Base-by-base conservation (phyloP, 1,140 invertebrate genomes). In the Babylonia areolata region DNA sequence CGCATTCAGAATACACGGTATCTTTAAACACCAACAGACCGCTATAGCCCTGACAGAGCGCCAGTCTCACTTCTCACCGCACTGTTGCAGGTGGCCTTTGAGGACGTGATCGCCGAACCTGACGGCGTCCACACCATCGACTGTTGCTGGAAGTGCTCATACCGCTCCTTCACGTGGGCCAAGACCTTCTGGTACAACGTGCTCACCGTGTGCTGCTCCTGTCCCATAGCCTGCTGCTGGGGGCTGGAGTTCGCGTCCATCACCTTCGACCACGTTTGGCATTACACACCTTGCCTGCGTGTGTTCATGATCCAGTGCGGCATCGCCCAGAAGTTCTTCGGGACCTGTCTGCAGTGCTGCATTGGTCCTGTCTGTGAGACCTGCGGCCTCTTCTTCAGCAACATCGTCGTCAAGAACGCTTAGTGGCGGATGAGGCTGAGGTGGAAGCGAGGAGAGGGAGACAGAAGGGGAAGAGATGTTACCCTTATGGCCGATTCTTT, bases 71-170 rank as follows among this genome's bases (percentile, higher is more conserved):
- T n/a, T n/a, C n/a, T n/a, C n/a, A n/a, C n/a, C n/a, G n/a, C n/a
- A n/a, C n/a, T n/a, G n/a, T n/a, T n/a, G n/a, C 42, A 92, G 91
- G 88, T 90, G 17, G 42, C 75, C 31, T 97, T 96, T 96, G 96
- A 96, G 87, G 96, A 97, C 87, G 95, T 97, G 58, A 95, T 97
- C 71, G 97, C 96, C 0, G 97, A 97, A 93, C 96, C 97, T 20
- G 96, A 96, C 86, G 96, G 96, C 3, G 96, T 96, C 6, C 94
- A 96, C 64, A 96, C 96, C 87, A 95, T 96, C 2, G 96, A 97
- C 92, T 96, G 96, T 91, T 96, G 96, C 64, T 97, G 97, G 97
- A 94, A 95, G 28, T 93, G 96, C 20, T 96, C 96, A 87, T 95
- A 95, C 87, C 94, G 95, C 71, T 97, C 96, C 90, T 97, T 96